These are phyloP conservation scores for Phaethornis superciliosus DNA, from an alignment of 2,113 vertebrate genomes.

Conservation along the genomic window DNA sequence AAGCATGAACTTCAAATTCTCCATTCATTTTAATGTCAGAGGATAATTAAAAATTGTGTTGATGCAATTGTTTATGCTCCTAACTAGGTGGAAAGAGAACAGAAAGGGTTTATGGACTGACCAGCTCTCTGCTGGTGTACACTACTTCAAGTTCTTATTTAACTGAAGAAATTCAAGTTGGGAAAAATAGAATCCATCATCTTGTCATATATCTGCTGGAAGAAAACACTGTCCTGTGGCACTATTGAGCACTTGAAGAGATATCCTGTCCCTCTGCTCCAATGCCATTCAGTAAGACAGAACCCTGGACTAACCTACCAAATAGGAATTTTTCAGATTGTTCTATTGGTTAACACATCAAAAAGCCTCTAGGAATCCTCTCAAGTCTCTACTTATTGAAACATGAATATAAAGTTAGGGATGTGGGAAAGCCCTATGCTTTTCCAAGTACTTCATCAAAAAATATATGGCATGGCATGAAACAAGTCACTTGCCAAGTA, in stretches of 20 bases:
- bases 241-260: background rate
- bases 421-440: background rate
- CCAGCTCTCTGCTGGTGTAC: background rate
- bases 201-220: background rate
- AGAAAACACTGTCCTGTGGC: background rate
- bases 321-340: background rate
- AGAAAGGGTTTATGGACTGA: background rate
- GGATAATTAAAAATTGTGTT: background rate
- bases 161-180: background rate
- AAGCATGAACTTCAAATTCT: background rate
- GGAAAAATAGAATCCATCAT: background rate
- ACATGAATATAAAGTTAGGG: background rate
- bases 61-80: background rate
- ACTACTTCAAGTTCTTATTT: background rate
- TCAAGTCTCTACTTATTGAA: background rate
- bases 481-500: background rate
- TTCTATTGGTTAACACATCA: background rate
- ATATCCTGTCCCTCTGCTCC: background rate
- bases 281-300: background rate
- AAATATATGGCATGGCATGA: background rate
- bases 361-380: background rate
- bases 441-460: background rate
- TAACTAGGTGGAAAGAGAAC: background rate
- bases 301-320: background rate
- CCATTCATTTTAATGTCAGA: background rate